phyloP scores from a whole-genome alignment of 2,113 vertebrate species.

The Elgaria multicarinata region DNA sequence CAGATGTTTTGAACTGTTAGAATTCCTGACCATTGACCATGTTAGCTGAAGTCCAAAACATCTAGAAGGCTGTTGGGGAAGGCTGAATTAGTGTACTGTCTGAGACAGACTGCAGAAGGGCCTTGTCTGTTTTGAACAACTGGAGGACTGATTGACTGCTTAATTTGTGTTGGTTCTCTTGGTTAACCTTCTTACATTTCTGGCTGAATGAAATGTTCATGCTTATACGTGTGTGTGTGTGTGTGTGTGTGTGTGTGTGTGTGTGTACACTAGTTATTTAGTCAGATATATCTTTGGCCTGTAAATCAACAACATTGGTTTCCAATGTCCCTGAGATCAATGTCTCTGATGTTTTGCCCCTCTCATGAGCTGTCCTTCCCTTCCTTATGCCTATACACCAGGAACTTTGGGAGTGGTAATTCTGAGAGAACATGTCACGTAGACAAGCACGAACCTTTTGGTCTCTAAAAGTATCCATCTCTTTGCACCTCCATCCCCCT shows the following conservation, averaged over 20 bases:
- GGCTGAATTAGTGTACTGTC: not conserved
- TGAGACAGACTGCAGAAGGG: not conserved
- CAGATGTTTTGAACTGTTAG: no score
- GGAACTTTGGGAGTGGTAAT: not conserved
- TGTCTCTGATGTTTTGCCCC: not conserved
- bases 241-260: no score
- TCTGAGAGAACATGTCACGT: not conserved
- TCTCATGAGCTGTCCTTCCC: not conserved
- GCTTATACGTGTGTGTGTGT: no score
- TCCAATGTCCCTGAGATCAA: not conserved
- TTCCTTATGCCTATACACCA: not conserved
- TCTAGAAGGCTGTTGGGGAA: no score
- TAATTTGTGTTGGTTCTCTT: not conserved
- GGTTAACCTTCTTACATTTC: not conserved
- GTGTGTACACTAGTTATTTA: not conserved
- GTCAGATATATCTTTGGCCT: not conserved
- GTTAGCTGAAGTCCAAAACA: no score
- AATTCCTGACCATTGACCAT: no score
- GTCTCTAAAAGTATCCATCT: not conserved
- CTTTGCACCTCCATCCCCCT: not conserved
- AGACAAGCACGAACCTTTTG: not conserved
- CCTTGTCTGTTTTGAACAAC: not conserved
- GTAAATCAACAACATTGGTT: not conserved
- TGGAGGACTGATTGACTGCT: not conserved
- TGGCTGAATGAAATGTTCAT: not conserved